phyloP scores from a whole-genome alignment of 2,113 vertebrate genomes.

The Morone saxatilis region DNA sequence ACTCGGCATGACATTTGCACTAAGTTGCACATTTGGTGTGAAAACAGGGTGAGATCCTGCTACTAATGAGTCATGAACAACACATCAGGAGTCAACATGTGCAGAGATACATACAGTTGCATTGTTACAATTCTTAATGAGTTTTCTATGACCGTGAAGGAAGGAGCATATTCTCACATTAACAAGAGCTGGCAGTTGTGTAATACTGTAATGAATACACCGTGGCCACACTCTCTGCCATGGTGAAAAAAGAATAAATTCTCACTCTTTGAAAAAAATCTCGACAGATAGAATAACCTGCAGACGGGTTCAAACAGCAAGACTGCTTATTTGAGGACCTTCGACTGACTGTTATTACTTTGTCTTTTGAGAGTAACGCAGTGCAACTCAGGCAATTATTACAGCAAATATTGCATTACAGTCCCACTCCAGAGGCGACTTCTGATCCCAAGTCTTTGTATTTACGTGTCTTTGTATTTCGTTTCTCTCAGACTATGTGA shows the following conservation, averaged over 20 bases:
- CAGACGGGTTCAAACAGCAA: slow-evolving; percentile 31
- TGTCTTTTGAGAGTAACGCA: slow-evolving; percentile 1
- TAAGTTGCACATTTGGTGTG: background rate
- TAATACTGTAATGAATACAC: slow-evolving; percentile 4
- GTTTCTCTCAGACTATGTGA: background rate
- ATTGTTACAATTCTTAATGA: background rate
- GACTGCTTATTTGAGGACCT: slow-evolving; percentile 23
- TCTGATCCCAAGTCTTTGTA: background rate
- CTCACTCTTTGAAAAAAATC: slow-evolving; percentile 42
- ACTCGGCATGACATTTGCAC: background rate
- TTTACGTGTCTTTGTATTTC: slow-evolving; percentile 1
- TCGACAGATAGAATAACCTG: slow-evolving; percentile 35
- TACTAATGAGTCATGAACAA: background rate
- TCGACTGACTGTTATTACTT: slow-evolving; percentile 34
- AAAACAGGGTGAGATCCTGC: background rate
- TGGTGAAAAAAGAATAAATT: slow-evolving; percentile 6
- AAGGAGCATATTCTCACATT: background rate
- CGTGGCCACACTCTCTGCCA: too few species aligned
- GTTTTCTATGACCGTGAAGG: background rate
- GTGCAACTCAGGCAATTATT: slow-evolving; percentile 3
- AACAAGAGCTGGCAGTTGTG: background rate
- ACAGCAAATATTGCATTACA: slow-evolving; percentile 35
- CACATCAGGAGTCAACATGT: background rate
- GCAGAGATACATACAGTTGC: background rate
- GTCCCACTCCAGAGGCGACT: background rate